Evolutionary conservation across 2,113 vertebrate genomes (phyloP).

Genomic region (Actenoides hombroni): DNA sequence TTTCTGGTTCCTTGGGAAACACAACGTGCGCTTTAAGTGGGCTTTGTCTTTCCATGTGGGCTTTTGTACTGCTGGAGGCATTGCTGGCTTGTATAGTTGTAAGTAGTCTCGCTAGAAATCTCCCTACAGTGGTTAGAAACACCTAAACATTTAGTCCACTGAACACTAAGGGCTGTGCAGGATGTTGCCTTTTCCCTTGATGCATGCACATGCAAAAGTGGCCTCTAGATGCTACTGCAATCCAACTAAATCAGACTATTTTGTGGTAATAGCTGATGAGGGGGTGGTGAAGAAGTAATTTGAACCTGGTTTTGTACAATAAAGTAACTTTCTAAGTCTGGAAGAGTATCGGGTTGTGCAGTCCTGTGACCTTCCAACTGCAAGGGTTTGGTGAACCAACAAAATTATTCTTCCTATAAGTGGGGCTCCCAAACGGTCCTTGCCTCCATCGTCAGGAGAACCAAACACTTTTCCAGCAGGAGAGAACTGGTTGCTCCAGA

Average conservation of each 20-base stretch:
- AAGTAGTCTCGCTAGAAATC: background rate
- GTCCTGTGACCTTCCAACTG: background rate
- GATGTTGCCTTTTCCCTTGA: background rate
- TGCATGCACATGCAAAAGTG: background rate
- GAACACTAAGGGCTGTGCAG: background rate
- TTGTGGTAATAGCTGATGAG: background rate
- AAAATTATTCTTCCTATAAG: accelerated
- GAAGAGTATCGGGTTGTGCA: background rate
- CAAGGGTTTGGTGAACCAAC: background rate
- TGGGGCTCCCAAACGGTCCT: accelerated
- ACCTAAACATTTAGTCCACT: background rate
- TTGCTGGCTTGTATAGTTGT: background rate
- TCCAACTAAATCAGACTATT: background rate
- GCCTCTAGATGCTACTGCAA: conserved; percentile 47
- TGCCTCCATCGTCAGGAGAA: background rate
- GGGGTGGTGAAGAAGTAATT: background rate
- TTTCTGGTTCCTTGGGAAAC: background rate
- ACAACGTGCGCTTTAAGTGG: background rate
- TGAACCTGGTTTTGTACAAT: background rate
- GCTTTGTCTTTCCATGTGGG: background rate
- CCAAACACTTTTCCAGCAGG: background rate
- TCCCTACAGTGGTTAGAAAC: background rate
- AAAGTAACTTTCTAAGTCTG: background rate
- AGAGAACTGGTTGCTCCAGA: background rate
- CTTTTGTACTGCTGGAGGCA: background rate